Conservation (phyloP, 2,888 invertebrate genomes). For the Protophormia terraenovae region DNA sequence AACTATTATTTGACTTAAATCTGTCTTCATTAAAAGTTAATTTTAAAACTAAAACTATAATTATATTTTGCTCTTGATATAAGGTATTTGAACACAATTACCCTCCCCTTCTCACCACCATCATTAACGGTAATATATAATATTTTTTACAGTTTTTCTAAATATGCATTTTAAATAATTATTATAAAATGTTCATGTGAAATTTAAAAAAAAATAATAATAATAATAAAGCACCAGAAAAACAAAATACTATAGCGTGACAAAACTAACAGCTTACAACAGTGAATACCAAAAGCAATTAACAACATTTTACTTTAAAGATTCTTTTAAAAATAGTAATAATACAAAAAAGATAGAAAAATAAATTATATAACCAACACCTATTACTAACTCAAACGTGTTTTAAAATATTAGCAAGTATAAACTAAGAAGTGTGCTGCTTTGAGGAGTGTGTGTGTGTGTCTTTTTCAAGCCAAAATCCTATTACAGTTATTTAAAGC, state of each 20-base stretch:
- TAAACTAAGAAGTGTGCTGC: too few relatives aligned
- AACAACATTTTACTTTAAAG: conserved; percentile 28
- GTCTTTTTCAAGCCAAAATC: background rate
- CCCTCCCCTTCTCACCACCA: background rate
- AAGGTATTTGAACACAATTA: background rate
- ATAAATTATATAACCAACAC: background rate
- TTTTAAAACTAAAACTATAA: too few relatives aligned
- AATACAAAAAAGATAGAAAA: background rate
- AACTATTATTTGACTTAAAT: too few relatives aligned
- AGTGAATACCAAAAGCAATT: conserved; percentile 18
- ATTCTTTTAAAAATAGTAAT: background rate
- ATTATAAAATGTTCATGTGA: background rate
- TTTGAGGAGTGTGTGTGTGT: background rate
- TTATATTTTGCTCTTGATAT: background rate
- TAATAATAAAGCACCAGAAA: too few relatives aligned
- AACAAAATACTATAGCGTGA: conserved; percentile 48
- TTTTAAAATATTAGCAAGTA: conserved; percentile 31
- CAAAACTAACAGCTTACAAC: conserved; percentile 15
- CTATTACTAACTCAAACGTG: conserved; percentile 5
- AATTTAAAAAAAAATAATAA: background rate
- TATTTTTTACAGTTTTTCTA: conserved; percentile 6
- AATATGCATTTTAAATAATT: conserved; percentile 4
- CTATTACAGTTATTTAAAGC: conserved; percentile 7
- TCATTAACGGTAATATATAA: conserved; percentile 16
- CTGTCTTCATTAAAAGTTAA: too few relatives aligned